Conservation (phyloP, 1,140 invertebrate species). For the Triops longicaudatus region DNA sequence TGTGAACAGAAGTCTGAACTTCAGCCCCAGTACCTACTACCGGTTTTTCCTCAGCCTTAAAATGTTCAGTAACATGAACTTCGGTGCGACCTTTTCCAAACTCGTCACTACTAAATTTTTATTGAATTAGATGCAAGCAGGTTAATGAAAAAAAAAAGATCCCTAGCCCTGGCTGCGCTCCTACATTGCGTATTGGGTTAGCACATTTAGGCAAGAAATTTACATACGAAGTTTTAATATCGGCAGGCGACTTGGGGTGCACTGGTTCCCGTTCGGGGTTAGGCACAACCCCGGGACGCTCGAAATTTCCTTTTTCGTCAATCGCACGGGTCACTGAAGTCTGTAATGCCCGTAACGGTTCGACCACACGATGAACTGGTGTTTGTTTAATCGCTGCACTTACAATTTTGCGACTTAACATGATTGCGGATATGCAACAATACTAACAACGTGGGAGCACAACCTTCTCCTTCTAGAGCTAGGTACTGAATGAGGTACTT, state of each 20-base stretch:
- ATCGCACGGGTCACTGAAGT: background rate
- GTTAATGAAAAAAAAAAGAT: background rate
- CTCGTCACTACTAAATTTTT: background rate
- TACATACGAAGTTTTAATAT: background rate
- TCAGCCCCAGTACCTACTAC: background rate
- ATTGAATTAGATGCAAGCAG: background rate
- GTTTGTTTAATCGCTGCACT: background rate
- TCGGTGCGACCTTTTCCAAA: background rate
- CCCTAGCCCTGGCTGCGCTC: background rate
- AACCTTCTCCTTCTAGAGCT: background rate
- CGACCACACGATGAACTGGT: background rate
- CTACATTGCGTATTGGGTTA: background rate
- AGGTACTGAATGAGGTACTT: conserved; percentile 7
- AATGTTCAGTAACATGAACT: conserved; percentile 20
- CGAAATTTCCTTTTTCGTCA: background rate
- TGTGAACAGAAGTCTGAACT: background rate
- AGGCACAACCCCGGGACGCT: background rate
- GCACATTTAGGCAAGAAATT: background rate
- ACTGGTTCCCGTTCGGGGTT: background rate
- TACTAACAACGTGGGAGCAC: background rate
- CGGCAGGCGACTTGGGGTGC: background rate
- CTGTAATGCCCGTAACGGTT: background rate
- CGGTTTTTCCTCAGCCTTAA: background rate
- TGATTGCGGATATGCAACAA: background rate
- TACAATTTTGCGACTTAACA: background rate